phyloP scores from a whole-genome alignment of 2,888 invertebrate genomes.

The Pimpla rufipes region DNA sequence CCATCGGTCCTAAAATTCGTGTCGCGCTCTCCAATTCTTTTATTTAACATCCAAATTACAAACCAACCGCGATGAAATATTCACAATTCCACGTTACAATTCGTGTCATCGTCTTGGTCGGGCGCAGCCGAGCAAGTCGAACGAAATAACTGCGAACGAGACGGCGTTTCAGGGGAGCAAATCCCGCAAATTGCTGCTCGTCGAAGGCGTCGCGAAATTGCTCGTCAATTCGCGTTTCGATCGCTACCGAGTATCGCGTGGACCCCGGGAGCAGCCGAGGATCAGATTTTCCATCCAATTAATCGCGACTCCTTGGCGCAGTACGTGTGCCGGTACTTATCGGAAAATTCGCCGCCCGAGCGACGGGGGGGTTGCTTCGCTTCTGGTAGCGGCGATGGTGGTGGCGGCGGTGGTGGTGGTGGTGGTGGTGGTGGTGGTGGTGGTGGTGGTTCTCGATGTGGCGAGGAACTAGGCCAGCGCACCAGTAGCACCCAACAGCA shows the following conservation, averaged over 20 bases:
- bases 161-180: background rate
- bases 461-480: conserved; percentile 54
- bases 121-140: background rate
- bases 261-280: background rate
- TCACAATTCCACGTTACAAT: too few relatives aligned
- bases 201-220: conserved; percentile 5
- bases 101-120: too few relatives aligned
- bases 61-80: too few relatives aligned
- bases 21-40: too few relatives aligned
- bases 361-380: conserved; percentile 8
- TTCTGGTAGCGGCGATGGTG: conserved; percentile 12
- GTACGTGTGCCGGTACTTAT: conserved; percentile 41
- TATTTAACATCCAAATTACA: too few relatives aligned
- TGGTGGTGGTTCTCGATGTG: conserved; percentile 29
- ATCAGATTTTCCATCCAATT: conserved; percentile 60
- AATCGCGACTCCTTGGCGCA: conserved; percentile 37
- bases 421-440: background rate
- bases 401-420: background rate
- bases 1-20: too few relatives aligned
- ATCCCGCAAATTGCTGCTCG: background rate
- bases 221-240: conserved; percentile 14
- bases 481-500: conserved; percentile 42
- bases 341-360: conserved; percentile 35
- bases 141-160: background rate
- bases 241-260: conserved; percentile 7